phyloP scores from a whole-genome alignment of 2,113 vertebrate genomes.

The Callionymus lyra region DNA sequence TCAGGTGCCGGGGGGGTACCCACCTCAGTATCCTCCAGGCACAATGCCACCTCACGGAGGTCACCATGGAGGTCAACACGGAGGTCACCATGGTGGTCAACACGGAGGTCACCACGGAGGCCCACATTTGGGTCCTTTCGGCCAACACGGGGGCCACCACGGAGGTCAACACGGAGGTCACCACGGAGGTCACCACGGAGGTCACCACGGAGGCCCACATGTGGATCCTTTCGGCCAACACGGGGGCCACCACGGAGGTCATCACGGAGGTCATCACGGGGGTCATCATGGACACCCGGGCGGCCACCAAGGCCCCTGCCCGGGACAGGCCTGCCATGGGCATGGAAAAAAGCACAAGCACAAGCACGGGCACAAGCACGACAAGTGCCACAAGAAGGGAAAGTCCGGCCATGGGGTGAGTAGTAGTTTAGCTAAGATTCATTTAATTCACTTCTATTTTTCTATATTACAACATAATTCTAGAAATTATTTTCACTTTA shows the following conservation, averaged over 20 bases:
- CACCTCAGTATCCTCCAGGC: slow-evolving; percentile 25
- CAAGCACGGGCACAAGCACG: slow-evolving; percentile 25
- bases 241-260: not conserved
- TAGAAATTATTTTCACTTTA: too few relatives aligned
- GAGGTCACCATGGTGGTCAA: not conserved
- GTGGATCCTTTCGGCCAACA: not conserved
- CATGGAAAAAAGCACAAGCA: not conserved
- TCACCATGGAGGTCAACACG: not conserved
- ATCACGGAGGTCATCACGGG: not conserved
- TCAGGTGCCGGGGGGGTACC: slow-evolving; percentile 17
- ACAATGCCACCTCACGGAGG: slow-evolving; percentile 5
- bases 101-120: slow-evolving; percentile 1
- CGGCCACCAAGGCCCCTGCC: not conserved
- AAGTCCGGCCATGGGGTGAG: slow-evolving; percentile 42
- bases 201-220: not conserved
- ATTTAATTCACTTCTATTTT: too few relatives aligned
- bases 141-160: not conserved
- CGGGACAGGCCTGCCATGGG: not conserved
- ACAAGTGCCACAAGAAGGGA: slow-evolving; percentile 40
- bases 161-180: not conserved
- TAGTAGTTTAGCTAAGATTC: not conserved
- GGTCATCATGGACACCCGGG: not conserved
- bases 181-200: not conserved
- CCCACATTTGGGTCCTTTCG: not conserved
- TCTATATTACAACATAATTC: too few relatives aligned